Base-by-base conservation (phyloP, 2,113 vertebrate species). In the Mirounga angustirostris region DNA sequence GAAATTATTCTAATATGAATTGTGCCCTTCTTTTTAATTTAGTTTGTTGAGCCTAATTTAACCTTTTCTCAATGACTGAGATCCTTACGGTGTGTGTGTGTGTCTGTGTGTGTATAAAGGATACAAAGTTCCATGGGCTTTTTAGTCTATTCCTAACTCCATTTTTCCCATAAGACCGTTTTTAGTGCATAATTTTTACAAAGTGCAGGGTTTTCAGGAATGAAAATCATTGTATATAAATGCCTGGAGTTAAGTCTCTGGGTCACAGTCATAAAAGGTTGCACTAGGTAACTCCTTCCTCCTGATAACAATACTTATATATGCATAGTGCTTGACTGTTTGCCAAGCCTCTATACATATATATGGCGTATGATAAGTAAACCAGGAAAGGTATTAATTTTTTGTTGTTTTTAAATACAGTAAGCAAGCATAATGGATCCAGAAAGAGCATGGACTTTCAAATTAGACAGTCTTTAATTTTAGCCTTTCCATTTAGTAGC, bases 1-100 rank as follows among this genome's bases (percentile, higher is more conserved):
- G 69, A 89, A 95, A 92, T 61, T 69, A 89, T 79, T 78, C 43
- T 89, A 71, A 95, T 92, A 89, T 89, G n/a, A 13, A 71, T 79
- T 89, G 7, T 1, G 78, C 67, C 18, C 24, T 73, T 94, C n/a
- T 73, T 81, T 76, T 89, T 56, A 81, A 40, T 78, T 95, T 83
- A 95, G 54, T 84, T 92, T 91, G 7, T 30, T 71, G 36, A 59
- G 33, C 46, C 28, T 78, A 69, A 88, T 78, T 76, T 95, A 76
- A 79, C n/a, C 43, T 30, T 84, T 93, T 78, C 40, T 83, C 84
- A 93, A 67, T 83, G 43, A 93, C 24, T 58, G 8, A 83, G 30
- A 84, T 76, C 69, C 9, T 87, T 73, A 19, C 28, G 19, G 71
- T 43, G 40, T 10, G 15, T 54, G 56, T 59, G 67, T 65, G 21